A percentile compares a stretch with the other conserved stretches of the same genome.
Evolutionary conservation across 2,888 invertebrate genomes (phyloP).

Genomic region (Zaprionus bogoriensis): DNA sequence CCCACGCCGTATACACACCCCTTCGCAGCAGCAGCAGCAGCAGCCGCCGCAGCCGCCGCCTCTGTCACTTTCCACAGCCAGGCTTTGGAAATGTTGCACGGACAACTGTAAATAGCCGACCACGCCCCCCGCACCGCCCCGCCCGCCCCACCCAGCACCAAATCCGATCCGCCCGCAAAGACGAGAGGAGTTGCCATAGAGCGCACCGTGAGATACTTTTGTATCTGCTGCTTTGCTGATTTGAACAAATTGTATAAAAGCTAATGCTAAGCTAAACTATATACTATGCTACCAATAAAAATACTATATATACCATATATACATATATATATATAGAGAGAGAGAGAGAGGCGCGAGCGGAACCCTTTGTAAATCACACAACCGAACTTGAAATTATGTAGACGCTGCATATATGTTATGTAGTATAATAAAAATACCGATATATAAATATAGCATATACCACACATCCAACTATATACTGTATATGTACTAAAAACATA

Average conservation of each 20-base stretch:
- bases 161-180: slow-evolving; percentile 33
- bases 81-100: slow-evolving; percentile 65
- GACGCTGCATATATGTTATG: slow-evolving; percentile 10
- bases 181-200: slow-evolving; percentile 57
- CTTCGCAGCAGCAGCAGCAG: slow-evolving; percentile 18
- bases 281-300: slow-evolving; percentile 6
- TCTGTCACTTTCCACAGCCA: slow-evolving; percentile 68
- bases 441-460: slow-evolving; percentile 7
- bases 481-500: slow-evolving; percentile 55
- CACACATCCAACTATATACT: slow-evolving; percentile 22
- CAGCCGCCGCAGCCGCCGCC: slow-evolving; percentile 26
- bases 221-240: slow-evolving; percentile 44
- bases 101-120: slow-evolving; percentile 62
- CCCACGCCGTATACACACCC: not conserved
- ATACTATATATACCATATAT: slow-evolving; percentile 29
- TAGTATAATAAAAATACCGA: not conserved
- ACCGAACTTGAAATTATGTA: slow-evolving; percentile 55
- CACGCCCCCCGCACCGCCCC: slow-evolving; percentile 11
- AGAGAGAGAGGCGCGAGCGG: slow-evolving; percentile 17
- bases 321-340: slow-evolving; percentile 31
- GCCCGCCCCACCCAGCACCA: slow-evolving; percentile 14
- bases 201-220: slow-evolving; percentile 45
- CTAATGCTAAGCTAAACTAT: slow-evolving; percentile 52
- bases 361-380: slow-evolving; percentile 46
- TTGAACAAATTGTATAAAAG: slow-evolving; percentile 71